Conservation (phyloP, 2,113 vertebrate genomes). For the Charadrius vociferus region DNA sequence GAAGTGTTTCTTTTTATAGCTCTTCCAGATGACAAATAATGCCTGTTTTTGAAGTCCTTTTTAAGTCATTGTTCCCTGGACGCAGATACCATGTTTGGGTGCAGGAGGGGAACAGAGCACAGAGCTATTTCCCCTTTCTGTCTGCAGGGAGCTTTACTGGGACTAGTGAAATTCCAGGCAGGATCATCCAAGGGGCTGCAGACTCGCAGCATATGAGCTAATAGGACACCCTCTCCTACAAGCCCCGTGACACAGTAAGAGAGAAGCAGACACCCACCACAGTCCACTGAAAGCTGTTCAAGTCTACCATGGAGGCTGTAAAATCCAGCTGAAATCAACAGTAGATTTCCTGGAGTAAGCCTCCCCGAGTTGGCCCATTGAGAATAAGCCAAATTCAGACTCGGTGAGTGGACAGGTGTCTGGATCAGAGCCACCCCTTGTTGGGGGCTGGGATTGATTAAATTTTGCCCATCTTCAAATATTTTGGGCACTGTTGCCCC, state of each 20-base stretch:
- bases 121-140: constrained; percentile 51
- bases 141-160: constrained; percentile 38
- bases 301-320: neutral
- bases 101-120: constrained; percentile 33
- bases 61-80: constrained; percentile 74
- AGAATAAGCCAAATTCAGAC: neutral
- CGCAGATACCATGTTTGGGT: constrained; percentile 66
- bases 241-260: neutral
- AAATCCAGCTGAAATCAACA: neutral
- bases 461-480: constrained; percentile 3
- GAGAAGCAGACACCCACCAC: neutral
- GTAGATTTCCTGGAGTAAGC: neutral
- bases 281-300: neutral
- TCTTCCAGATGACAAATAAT: constrained; percentile 78
- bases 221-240: neutral
- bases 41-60: constrained; percentile 73
- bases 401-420: neutral
- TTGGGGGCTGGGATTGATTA: neutral
- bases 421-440: neutral
- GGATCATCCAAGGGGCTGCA: neutral
- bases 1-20: constrained; percentile 88
- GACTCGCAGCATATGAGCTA: neutral
- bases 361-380: neutral
- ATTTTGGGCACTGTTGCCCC: constrained; percentile 1
- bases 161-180: constrained; percentile 45